Conservation (phyloP, 2,113 vertebrate genomes). For the Erythrolamprus reginae region DNA sequence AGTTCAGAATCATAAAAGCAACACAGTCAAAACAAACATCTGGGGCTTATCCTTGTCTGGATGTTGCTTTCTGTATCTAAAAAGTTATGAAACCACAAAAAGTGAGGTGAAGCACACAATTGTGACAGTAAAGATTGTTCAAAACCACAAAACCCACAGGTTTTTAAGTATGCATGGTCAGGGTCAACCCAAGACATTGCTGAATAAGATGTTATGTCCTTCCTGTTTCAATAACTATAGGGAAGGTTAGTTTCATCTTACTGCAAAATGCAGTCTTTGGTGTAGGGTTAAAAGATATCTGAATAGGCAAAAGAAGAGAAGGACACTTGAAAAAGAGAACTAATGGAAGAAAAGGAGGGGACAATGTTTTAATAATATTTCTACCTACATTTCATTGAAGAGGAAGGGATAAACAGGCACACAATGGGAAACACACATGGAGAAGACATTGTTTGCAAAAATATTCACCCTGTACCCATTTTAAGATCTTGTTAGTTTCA, state of each 20-base stretch:
- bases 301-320: background rate
- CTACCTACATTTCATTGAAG: background rate
- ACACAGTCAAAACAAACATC: constrained; percentile 12
- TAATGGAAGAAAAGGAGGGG: background rate
- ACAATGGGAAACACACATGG: background rate
- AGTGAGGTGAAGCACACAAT: background rate
- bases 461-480: background rate
- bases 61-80: background rate
- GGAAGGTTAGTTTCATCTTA: background rate
- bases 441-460: background rate
- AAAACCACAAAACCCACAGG: background rate
- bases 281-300: background rate
- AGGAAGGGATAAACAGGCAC: background rate
- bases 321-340: background rate
- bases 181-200: background rate
- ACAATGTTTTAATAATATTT: background rate
- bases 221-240: background rate
- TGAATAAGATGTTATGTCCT: background rate
- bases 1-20: background rate
- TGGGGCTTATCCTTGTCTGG: background rate
- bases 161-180: background rate
- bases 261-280: background rate
- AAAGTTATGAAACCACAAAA: background rate
- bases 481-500: background rate
- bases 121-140: background rate